A percentile compares a stretch with the other conserved stretches of the same genome.
phyloP scores from a whole-genome alignment of 2,797 vertebrate species.

The Parauchenoglanis punctatus region DNA sequence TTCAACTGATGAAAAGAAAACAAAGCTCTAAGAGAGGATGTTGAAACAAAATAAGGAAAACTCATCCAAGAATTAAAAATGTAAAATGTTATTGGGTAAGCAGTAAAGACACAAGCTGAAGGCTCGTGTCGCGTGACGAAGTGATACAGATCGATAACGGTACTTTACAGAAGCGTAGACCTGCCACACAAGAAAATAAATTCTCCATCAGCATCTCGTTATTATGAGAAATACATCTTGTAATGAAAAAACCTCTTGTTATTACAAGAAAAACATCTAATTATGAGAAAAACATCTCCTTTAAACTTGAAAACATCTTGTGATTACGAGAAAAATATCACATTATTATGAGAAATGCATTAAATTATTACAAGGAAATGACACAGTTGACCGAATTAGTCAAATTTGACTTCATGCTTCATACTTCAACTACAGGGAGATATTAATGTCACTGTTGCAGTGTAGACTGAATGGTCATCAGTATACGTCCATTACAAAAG shows the following conservation, averaged over 20 bases:
- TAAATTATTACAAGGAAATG: neutral
- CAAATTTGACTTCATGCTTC: neutral
- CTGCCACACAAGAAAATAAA: neutral
- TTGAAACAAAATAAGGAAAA: neutral
- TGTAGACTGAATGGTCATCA: neutral
- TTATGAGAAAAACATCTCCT: neutral
- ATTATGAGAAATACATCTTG: neutral
- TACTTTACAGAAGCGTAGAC: neutral
- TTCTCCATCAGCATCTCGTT: neutral
- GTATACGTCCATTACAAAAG: neutral
- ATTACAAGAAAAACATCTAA: neutral
- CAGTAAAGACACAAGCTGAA: neutral
- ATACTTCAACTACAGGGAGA: neutral
- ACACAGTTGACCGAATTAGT: neutral
- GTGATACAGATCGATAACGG: neutral
- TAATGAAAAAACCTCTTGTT: neutral
- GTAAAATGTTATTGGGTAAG: neutral
- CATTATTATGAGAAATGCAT: neutral
- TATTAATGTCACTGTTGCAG: neutral
- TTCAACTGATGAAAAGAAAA: neutral
- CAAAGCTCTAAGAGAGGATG: neutral
- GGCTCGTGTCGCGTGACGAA: neutral
- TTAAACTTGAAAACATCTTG: neutral
- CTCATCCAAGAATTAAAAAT: neutral
- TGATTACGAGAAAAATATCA: neutral